phyloP scores from a whole-genome alignment of 2,797 vertebrate species.

The Pipistrellus kuhlii region DNA sequence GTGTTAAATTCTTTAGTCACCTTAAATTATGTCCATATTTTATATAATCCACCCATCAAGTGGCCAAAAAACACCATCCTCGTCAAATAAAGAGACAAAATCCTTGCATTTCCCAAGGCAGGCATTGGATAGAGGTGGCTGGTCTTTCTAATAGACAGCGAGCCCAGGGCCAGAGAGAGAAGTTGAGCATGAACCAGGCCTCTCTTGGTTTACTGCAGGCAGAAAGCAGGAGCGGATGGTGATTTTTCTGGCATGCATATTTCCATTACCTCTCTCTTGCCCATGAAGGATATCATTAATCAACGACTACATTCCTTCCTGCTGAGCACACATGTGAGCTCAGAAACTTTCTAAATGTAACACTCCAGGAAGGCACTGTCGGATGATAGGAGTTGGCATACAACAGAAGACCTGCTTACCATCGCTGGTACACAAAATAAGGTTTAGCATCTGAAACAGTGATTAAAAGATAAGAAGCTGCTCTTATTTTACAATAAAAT shows the following conservation, averaged over 20 bases:
- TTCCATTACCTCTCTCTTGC: not conserved
- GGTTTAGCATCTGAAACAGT: not conserved
- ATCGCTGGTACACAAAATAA: not conserved
- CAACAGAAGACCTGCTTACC: not conserved
- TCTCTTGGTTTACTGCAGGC: not conserved
- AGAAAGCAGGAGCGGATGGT: not conserved
- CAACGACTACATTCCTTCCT: slow-evolving; percentile 1
- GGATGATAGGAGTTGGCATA: not conserved
- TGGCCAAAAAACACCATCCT: not conserved
- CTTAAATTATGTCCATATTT: slow-evolving; percentile 44
- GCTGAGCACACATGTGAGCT: slow-evolving; percentile 5
- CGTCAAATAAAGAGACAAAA: slow-evolving; percentile 8
- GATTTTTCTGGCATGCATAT: not conserved
- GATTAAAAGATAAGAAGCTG: slow-evolving; percentile 30
- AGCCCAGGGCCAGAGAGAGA: not conserved
- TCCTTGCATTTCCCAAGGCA: not conserved
- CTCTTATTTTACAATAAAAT: not conserved
- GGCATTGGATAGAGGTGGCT: not conserved
- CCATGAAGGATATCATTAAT: not conserved
- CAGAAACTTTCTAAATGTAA: slow-evolving; percentile 21
- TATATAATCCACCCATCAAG: not conserved
- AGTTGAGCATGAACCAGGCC: not conserved
- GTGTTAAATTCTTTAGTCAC: not conserved
- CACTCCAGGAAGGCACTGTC: not conserved
- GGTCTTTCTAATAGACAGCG: not conserved